Conservation (phyloP, 2,113 vertebrate species). For the Tor tambroides region DNA sequence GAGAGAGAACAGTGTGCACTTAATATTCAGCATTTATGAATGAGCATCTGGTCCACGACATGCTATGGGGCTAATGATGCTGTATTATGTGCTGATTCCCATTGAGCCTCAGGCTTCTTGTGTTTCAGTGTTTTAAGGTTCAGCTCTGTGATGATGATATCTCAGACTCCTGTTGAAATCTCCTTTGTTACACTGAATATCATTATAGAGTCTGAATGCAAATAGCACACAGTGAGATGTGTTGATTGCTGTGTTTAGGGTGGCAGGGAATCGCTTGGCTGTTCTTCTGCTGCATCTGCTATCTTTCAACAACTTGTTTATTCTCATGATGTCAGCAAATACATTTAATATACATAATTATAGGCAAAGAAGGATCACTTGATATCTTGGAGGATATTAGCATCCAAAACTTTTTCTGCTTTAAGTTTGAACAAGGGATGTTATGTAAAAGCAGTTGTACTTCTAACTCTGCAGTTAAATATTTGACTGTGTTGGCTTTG, state of each 20-base stretch:
- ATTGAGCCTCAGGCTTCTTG: slow-evolving; percentile 12
- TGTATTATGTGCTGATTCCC: slow-evolving; percentile 39
- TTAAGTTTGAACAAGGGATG: not conserved
- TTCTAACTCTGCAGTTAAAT: not conserved
- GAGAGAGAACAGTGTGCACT: slow-evolving; percentile 9
- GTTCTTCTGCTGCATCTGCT: slow-evolving; percentile 25
- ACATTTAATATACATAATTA: not conserved
- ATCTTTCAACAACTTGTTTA: slow-evolving; percentile 17
- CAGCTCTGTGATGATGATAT: slow-evolving; percentile 27
- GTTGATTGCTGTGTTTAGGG: slow-evolving; percentile 32
- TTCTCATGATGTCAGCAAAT: slow-evolving; percentile 23
- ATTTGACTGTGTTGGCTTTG: not conserved
- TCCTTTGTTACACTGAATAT: not conserved
- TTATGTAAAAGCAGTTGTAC: not conserved
- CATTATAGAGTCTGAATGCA: slow-evolving; percentile 26
- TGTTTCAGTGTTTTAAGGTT: slow-evolving; percentile 25
- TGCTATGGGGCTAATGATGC: slow-evolving; percentile 48
- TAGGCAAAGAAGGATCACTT: not conserved
- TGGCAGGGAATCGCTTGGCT: slow-evolving; percentile 19
- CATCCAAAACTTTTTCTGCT: not conserved
- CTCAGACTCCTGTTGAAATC: slow-evolving; percentile 21
- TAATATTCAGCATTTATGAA: slow-evolving; percentile 38
- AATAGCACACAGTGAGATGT: slow-evolving; percentile 8
- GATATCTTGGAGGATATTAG: not conserved
- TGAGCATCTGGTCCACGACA: slow-evolving; percentile 40